phyloP scores from a whole-genome alignment of 1,140 invertebrate species.

The Polypedilum vanderplanki region DNA sequence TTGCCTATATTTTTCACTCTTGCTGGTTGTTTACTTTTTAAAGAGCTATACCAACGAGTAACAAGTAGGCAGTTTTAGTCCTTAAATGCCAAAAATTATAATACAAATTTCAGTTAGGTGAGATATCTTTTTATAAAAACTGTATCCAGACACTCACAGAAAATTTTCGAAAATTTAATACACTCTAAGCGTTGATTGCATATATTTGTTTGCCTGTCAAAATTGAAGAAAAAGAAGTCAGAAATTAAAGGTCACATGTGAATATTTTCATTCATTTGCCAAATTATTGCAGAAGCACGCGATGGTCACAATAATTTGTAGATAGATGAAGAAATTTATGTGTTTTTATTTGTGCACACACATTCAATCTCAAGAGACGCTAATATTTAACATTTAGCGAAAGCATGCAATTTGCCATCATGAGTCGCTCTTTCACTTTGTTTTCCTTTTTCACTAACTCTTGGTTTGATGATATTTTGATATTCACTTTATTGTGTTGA shows the following conservation, averaged over 20 bases:
- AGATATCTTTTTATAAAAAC: too few species aligned
- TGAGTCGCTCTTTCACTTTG: too few species aligned
- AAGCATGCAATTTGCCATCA: not conserved
- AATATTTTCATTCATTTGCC: not conserved
- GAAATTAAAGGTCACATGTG: not conserved
- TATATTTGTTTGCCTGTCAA: not conserved
- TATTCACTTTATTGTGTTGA: not conserved
- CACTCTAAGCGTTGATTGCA: not conserved
- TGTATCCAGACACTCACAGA: not conserved
- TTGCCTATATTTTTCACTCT: not conserved
- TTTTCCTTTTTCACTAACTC: too few species aligned
- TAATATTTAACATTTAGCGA: not conserved
- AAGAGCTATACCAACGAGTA: too few species aligned
- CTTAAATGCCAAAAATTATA: too few species aligned
- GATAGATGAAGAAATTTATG: not conserved
- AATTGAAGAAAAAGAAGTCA: not conserved
- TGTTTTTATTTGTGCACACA: not conserved
- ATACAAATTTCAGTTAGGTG: too few species aligned
- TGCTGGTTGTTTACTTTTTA: not conserved
- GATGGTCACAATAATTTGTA: not conserved
- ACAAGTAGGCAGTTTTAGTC: too few species aligned
- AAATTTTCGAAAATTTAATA: not conserved
- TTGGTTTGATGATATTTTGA: not conserved
- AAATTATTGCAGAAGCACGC: slow-evolving; percentile 7
- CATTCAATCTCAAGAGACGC: too few species aligned